These are phyloP conservation scores for Drosophila rhopaloa DNA, from an alignment of 1,140 invertebrate species.

Conservation along the genomic window DNA sequence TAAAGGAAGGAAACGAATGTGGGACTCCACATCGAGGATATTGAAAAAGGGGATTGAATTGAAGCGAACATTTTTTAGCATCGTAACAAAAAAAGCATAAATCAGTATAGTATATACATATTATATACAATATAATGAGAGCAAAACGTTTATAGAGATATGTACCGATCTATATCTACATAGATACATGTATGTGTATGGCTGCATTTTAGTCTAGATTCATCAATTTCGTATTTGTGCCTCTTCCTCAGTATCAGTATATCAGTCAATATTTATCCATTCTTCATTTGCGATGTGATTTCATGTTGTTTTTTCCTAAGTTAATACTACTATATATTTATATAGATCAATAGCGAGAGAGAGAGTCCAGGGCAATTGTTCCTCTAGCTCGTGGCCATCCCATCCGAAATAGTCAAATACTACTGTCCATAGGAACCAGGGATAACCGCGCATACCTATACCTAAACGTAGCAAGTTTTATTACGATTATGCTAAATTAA, in stretches of 20 bases:
- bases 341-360: slow-evolving; percentile 4
- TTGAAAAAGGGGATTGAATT: slow-evolving; percentile 16
- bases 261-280: slow-evolving; percentile 16
- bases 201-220: slow-evolving; percentile 51
- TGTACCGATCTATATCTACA: slow-evolving; percentile 26
- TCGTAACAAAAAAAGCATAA: slow-evolving; percentile 23
- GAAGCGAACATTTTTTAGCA: slow-evolving; percentile 18
- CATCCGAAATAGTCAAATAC: slow-evolving; percentile 28
- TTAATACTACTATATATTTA: slow-evolving; percentile 3
- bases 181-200: slow-evolving; percentile 38
- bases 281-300: slow-evolving; percentile 37
- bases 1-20: slow-evolving; percentile 1
- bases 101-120: slow-evolving; percentile 25
- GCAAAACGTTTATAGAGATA: slow-evolving; percentile 34
- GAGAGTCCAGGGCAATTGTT: slow-evolving; percentile 26
- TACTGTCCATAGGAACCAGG: slow-evolving; percentile 21
- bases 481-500: slow-evolving; percentile 31
- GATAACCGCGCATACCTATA: slow-evolving; percentile 40
- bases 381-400: slow-evolving; percentile 11
- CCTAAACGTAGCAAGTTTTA: slow-evolving; percentile 13
- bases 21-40: slow-evolving; percentile 3
- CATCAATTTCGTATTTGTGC: slow-evolving; percentile 12
- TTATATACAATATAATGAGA: slow-evolving; percentile 33
- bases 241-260: slow-evolving; percentile 17
- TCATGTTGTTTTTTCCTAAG: slow-evolving; percentile 18